Base-by-base conservation (phyloP, 1,140 invertebrate genomes). In the Halesus radiatus region DNA sequence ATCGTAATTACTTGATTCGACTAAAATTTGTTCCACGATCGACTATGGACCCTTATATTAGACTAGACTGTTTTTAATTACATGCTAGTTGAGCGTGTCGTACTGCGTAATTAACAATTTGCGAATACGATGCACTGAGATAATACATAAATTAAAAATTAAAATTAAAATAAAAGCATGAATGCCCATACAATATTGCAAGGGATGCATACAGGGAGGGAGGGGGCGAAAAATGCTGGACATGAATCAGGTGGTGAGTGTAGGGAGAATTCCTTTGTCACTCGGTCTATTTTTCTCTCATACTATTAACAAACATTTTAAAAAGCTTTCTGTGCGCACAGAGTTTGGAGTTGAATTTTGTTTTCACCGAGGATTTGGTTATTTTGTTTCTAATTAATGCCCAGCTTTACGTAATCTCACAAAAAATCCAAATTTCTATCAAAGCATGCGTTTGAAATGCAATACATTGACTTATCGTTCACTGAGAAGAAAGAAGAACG, bases 121-220 rank as follows among this genome's bases (percentile, higher is more conserved):
- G 72, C 81, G 78, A 56, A 68, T 78, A 83, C 79, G 64, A 83
- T 75, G 58, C 62, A 50, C 68, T 52, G 6, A 50, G 75, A 82
- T 83, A 80, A 83, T 79, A 76, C 81, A 79, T 53, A 70, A 80
- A 80, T 83, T 83, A 73, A 79, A 80, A 80, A 79, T 80, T 76
- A 79, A 80, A 80, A 79, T 80, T 76, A 79, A 83, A 80, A 79
- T 74, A 79, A 29, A 73, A 37, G 23, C 50, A 45, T 68, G 56
- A 76, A 80, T 23, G 23, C 58, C 72, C 22, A n/a, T 22, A 29
- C 45, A 74, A n/a, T 29, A 29, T 10, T 13, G 68, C 56, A 29
- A 58, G 18, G 68, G 72, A 75, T 58, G 62, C 16, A 45, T 45
- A 60, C 45, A 20, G 45, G 29, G 53, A 10, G 16, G 26, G 62